Base-by-base conservation (phyloP, 2,888 invertebrate species). In the Lepidocyrtinus sp. region DNA sequence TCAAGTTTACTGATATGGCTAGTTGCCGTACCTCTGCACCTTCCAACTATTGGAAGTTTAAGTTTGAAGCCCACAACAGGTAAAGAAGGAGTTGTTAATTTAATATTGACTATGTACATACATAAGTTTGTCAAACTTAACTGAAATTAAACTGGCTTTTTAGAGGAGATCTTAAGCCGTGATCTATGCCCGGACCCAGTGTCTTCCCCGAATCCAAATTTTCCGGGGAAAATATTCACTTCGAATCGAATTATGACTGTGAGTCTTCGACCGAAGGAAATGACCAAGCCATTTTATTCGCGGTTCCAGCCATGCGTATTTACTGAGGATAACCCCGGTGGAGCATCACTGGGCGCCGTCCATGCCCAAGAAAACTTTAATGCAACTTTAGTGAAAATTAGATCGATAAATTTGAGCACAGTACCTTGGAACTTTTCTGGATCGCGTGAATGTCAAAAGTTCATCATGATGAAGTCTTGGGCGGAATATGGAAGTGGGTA, bases 101-200 rank as follows among this genome's bases (percentile, higher is more conserved):
- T n/a, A n/a, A n/a, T n/a, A n/a, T n/a, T n/a, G n/a, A n/a, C n/a
- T n/a, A 36, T 36, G 36, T 36, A 36, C 36, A 36, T 36, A 36
- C 12, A 5, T 36, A 5, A 36, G 7, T n/a, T n/a, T n/a, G n/a
- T n/a, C n/a, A n/a, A n/a, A n/a, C n/a, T n/a, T n/a, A n/a, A n/a
- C n/a, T n/a, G n/a, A n/a, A n/a, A n/a, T n/a, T n/a, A n/a, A n/a
- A n/a, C 36, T 36, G 12, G 7, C 50, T 26, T 26, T 61, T n/a
- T 71, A 83, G 83, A 83, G 69, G 83, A 83, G 62, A 71, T 83
- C 15, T 76, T 69, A 50, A 83, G 77, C 68, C 74, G 50, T 21
- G 75, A 82, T 21, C 45, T 83, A 7, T 83, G 83, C 36, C 83
- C 83, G 5, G 71, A 83, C 36, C 83, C 82, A 1, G 79, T 82